A percentile compares a stretch with the other conserved stretches of the same genome.
Evolutionary conservation across 2,888 invertebrate species (phyloP).

Genomic region (Eurytoma adleriae): DNA sequence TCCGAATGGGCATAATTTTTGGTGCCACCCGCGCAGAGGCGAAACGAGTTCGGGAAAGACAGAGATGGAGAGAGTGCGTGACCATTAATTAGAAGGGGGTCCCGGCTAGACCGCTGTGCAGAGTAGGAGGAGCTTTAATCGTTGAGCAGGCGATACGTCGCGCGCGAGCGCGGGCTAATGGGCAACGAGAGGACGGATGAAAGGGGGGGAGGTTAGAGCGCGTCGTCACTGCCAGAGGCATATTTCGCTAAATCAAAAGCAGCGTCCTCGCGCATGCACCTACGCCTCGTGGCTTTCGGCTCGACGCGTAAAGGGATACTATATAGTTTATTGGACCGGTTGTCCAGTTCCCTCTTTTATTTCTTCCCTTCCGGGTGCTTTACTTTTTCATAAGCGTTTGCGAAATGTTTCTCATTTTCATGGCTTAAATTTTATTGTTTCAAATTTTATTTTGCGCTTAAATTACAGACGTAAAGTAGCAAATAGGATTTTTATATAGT

Average conservation of each 20-base stretch:
- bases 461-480: no score
- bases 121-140: constrained; percentile 33
- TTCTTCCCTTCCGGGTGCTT: no score
- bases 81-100: constrained; percentile 66
- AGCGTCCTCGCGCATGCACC: constrained; percentile 59
- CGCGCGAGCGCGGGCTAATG: constrained; percentile 23
- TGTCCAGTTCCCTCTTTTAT: no score
- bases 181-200: constrained; percentile 1
- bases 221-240: constrained; percentile 74
- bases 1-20: constrained; percentile 67
- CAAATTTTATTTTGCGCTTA: no score
- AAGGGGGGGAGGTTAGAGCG: constrained; percentile 62
- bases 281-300: constrained; percentile 60
- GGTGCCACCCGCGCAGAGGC: constrained; percentile 54
- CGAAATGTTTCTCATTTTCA: not conserved
- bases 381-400: no score
- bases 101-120: not conserved
- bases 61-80: constrained; percentile 51
- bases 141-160: constrained; percentile 49
- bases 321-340: no score
- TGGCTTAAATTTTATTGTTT: not conserved
- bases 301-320: not conserved
- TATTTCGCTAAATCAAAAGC: constrained; percentile 74
- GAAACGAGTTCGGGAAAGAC: constrained; percentile 10
- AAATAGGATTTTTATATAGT: no score